phyloP scores from a whole-genome alignment of 2,888 invertebrate species.

The Limnephilus auricula region DNA sequence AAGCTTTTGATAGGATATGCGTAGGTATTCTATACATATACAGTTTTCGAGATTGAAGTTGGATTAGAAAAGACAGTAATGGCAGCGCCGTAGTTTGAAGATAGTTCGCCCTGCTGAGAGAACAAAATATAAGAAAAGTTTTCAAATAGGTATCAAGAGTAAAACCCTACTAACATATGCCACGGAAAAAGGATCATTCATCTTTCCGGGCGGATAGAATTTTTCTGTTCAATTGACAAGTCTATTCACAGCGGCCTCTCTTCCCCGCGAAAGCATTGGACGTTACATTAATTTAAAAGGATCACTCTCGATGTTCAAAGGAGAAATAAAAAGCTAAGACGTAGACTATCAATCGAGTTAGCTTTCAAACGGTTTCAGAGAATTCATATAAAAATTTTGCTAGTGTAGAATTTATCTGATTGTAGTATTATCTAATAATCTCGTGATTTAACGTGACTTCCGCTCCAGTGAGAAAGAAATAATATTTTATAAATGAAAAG shows the following conservation, averaged over 20 bases:
- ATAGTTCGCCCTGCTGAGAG: neutral
- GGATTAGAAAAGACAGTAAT: no score
- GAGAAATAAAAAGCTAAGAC: constrained; percentile 36
- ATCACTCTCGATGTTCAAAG: constrained; percentile 34
- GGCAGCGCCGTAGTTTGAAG: no score
- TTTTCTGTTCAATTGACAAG: constrained; percentile 11
- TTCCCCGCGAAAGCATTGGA: neutral
- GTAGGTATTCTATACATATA: neutral
- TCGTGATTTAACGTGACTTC: no score
- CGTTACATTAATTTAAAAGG: constrained; percentile 18
- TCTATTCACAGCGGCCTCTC: constrained; percentile 2
- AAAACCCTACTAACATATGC: neutral
- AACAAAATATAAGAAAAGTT: neutral
- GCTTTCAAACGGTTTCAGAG: neutral
- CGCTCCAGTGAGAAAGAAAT: no score
- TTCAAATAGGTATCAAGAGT: neutral
- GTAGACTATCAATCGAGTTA: constrained; percentile 41
- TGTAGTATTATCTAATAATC: no score
- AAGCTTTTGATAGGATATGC: neutral
- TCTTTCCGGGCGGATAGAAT: neutral
- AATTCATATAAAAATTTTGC: neutral
- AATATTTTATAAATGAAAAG: no score
- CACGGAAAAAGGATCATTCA: neutral
- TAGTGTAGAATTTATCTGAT: neutral
- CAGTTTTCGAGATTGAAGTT: neutral